Percentiles rank a stretch among this genome's conserved stretches.
Evolutionary conservation across 1,140 invertebrate species (phyloP).

Genomic region (Chironomus striatipennis): DNA sequence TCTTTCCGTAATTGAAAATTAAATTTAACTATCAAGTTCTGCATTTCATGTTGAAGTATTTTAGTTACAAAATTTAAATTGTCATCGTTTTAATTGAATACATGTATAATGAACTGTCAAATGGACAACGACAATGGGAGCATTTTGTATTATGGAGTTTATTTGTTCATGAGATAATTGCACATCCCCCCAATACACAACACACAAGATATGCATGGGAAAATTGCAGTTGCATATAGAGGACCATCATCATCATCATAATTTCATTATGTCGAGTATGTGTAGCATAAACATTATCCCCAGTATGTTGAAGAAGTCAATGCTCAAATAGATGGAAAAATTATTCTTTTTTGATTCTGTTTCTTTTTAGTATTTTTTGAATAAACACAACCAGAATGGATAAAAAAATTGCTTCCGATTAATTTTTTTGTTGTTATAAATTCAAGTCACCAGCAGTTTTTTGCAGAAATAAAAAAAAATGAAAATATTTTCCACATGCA

Average conservation of each 20-base stretch:
- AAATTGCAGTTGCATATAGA: too few relatives aligned
- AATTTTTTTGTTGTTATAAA: neutral
- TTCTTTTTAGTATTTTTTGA: too few relatives aligned
- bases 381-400: too few relatives aligned
- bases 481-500: neutral
- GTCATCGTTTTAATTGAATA: constrained; percentile 14
- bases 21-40: neutral
- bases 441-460: constrained; percentile 5
- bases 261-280: too few relatives aligned
- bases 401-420: too few relatives aligned
- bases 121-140: neutral
- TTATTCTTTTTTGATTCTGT: too few relatives aligned
- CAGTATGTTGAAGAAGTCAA: too few relatives aligned
- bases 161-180: constrained; percentile 13
- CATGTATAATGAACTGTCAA: constrained; percentile 13
- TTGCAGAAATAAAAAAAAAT: neutral
- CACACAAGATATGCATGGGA: too few relatives aligned
- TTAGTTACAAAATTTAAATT: constrained; percentile 15
- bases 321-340: too few relatives aligned
- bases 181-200: too few relatives aligned
- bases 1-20: neutral
- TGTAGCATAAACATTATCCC: too few relatives aligned
- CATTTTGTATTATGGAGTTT: neutral
- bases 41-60: neutral
- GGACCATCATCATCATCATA: too few relatives aligned